A percentile compares a stretch with the other conserved stretches of the same genome.
Conservation (phyloP, 2,888 invertebrate species). For the Nesidiocoris tenuis region DNA sequence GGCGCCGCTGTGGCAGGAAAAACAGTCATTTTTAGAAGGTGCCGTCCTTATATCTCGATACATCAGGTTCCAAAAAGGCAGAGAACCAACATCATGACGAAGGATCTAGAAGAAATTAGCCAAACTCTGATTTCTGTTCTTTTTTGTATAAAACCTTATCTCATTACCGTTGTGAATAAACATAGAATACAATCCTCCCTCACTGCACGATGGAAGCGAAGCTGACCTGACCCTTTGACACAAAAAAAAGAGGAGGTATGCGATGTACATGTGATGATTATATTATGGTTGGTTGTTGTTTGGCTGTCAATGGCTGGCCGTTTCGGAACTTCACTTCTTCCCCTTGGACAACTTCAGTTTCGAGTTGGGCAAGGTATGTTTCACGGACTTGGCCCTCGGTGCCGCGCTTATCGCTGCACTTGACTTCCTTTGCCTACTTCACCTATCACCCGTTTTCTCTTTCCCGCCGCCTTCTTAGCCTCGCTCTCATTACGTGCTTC, state of each 20-base stretch:
- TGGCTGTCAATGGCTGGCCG: slow-evolving; percentile 37
- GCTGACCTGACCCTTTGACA: background rate
- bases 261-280: slow-evolving; percentile 1
- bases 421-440: slow-evolving; percentile 54
- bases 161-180: background rate
- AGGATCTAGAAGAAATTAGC: background rate
- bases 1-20: no score
- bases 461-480: slow-evolving; percentile 36
- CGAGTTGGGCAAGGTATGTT: slow-evolving; percentile 78
- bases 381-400: slow-evolving; percentile 67
- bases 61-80: no score
- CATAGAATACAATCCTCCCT: background rate
- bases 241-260: background rate
- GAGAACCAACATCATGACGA: no score
- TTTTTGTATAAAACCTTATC: background rate
- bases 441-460: slow-evolving; percentile 44
- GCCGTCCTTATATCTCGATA: no score
- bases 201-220: slow-evolving; percentile 17
- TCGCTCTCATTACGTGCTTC: slow-evolving; percentile 3
- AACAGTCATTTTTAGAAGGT: no score
- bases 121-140: background rate
- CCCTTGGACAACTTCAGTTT: slow-evolving; percentile 57
- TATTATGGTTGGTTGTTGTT: slow-evolving; percentile 40
- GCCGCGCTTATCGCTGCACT: slow-evolving; percentile 61
- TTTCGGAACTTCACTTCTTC: slow-evolving; percentile 50